Evolutionary conservation across 2,797 vertebrate species (phyloP), one percentile per base, ranked within the genome.

Genomic region (Phoeniculus purpureus): DNA sequence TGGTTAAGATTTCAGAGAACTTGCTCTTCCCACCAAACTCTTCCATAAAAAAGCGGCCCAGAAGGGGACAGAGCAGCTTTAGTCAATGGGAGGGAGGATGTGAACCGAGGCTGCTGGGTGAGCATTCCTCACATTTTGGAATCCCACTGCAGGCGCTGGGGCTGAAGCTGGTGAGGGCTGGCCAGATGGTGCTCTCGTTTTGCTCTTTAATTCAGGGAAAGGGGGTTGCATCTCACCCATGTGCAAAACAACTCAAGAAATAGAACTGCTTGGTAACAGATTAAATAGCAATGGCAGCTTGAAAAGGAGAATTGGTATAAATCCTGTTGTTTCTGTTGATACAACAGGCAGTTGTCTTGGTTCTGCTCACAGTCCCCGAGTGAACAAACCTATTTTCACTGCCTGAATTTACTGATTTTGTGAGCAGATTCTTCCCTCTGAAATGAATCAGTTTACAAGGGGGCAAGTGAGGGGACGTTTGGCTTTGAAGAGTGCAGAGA

Each of bases 111-210:
- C 89, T 93, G 56, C 94, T 82, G 94, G 95, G 89, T 85, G 95
- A 96, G 82, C 93, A 91, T 96, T 96, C 95, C 92, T 71, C 86
- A 51, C 95, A 89, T 65, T 91, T 91, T 89, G 92, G 90, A 86
- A 79, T 22, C 75, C 27, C 92, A 78, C 92, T 25, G 29, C 88
- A 62, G 94, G 93, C 90, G 2, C 87, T 89, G 92, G 85, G 85
- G 81, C 85, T 87, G 93, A 27, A 74, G 60, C 54, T 51, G 80
- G 26, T 59, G 13, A 77, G 82, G 87, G 19, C 87, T 51, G 90
- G 70, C 92, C 95, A 89, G 77, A 94, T 92, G 94, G 73, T 84
- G 81, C 76, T 8, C 90, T 93, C 92, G 1, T 87, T 87, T 87
- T 81, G 51, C 72, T 67, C 55, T 71, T 40, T 9, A 13, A 6